These are phyloP conservation scores for Watsonalla cultraria DNA, from an alignment of 2,888 invertebrate genomes.

Conservation along the genomic window DNA sequence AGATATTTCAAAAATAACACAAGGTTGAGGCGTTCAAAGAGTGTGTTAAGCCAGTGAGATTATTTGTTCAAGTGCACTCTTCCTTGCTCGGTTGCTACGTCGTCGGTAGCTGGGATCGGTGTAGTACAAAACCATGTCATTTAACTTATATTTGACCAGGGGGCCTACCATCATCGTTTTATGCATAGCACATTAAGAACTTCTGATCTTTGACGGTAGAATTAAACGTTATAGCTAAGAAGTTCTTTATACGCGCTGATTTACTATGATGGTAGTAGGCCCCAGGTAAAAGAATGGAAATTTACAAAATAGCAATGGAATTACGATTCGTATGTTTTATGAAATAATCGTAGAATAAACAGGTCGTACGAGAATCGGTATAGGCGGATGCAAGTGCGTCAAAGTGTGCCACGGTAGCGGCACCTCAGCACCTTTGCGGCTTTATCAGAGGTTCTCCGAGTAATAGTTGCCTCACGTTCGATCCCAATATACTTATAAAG, in stretches of 20 bases:
- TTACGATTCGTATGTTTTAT: slow-evolving; percentile 9
- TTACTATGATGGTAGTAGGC: slow-evolving; percentile 14
- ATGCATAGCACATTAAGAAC: too few relatives aligned
- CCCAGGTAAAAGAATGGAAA: not conserved
- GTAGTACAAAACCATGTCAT: slow-evolving; percentile 10
- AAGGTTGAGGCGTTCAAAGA: slow-evolving; percentile 8
- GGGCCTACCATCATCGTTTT: too few relatives aligned
- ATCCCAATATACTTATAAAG: slow-evolving; percentile 36
- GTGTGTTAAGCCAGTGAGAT: slow-evolving; percentile 41
- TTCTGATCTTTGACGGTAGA: too few relatives aligned
- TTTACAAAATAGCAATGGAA: slow-evolving; percentile 2
- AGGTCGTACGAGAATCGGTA: slow-evolving; percentile 47
- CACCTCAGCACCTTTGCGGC: slow-evolving; percentile 28
- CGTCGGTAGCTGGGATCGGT: slow-evolving; percentile 22
- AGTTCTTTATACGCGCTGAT: slow-evolving; percentile 8
- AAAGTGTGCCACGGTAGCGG: slow-evolving; percentile 60
- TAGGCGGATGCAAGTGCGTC: slow-evolving; percentile 57
- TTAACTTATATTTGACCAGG: slow-evolving; percentile 20
- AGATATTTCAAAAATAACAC: too few relatives aligned
- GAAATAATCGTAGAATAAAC: slow-evolving; percentile 44
- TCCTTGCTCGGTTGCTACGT: slow-evolving; percentile 37
- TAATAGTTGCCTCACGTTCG: slow-evolving; percentile 48
- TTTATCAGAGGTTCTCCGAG: slow-evolving; percentile 31
- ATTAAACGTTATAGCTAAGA: too few relatives aligned
- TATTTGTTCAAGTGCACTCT: slow-evolving; percentile 67